Evolutionary conservation across 2,113 vertebrate species (phyloP).

Genomic region (Psephotus haematonotus): DNA sequence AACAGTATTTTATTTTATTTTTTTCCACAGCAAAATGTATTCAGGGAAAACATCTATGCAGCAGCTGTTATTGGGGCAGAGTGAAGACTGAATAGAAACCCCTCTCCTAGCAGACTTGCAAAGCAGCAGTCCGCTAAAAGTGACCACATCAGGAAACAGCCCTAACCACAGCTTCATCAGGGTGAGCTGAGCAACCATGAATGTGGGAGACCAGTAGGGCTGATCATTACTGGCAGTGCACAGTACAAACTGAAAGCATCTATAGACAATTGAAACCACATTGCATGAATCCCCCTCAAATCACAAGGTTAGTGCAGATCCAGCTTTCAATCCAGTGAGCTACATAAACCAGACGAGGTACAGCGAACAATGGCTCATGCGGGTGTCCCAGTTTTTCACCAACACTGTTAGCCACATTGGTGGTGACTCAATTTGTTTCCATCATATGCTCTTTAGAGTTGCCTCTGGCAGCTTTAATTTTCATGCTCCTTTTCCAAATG

Average conservation of each 20-base stretch:
- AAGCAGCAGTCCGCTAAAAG: background rate
- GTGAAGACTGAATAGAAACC: background rate
- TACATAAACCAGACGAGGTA: conserved; percentile 64
- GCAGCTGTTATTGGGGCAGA: background rate
- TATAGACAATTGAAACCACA: conserved; percentile 53
- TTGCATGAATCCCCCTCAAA: background rate
- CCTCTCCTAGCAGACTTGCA: background rate
- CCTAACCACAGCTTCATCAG: background rate
- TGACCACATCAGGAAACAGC: background rate
- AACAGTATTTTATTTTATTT: background rate
- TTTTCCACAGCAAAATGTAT: background rate
- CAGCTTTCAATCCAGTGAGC: conserved; percentile 50
- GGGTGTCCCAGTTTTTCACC: conserved; percentile 61
- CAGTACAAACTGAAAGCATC: background rate
- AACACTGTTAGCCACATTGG: conserved; percentile 36
- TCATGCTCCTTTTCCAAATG: background rate
- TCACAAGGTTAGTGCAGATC: conserved; percentile 31
- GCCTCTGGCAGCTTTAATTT: conserved; percentile 49
- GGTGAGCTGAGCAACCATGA: background rate
- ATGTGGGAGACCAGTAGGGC: conserved; percentile 16
- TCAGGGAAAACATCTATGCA: background rate
- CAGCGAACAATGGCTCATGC: conserved; percentile 34
- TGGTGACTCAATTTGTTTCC: conserved; percentile 58
- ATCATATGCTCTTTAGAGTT: conserved; percentile 11
- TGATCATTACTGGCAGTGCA: background rate